phyloP scores from a whole-genome alignment of 2,888 invertebrate species.

The Eurytoma californica region DNA sequence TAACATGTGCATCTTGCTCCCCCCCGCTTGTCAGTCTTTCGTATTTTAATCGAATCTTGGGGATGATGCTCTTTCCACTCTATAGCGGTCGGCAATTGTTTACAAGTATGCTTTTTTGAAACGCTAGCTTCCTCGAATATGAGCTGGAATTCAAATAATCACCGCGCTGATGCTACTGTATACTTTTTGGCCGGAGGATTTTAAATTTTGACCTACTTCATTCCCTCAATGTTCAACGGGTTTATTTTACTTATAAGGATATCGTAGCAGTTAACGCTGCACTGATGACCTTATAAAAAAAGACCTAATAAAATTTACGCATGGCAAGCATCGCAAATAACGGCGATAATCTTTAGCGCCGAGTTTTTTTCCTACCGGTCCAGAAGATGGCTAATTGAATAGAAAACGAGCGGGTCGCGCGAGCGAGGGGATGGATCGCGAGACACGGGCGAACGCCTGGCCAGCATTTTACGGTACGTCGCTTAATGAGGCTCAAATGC shows the following conservation, averaged over 20 bases:
- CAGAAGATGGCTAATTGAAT: slow-evolving; percentile 25
- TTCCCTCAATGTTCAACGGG: no score
- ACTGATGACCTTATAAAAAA: no score
- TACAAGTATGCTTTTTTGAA: slow-evolving; percentile 11
- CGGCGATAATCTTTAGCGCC: no score
- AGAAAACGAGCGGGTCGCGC: slow-evolving; percentile 21
- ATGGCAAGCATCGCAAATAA: background rate
- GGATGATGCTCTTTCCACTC: background rate
- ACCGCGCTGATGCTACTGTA: background rate
- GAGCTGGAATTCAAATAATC: no score
- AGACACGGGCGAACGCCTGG: background rate
- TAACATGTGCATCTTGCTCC: slow-evolving; percentile 49
- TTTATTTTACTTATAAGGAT: no score
- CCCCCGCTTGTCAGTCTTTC: slow-evolving; percentile 36
- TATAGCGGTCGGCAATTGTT: background rate
- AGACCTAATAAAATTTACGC: no score
- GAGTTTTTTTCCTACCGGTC: background rate
- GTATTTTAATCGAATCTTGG: slow-evolving; percentile 55
- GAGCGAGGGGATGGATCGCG: background rate
- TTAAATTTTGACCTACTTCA: background rate
- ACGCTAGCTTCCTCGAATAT: no score
- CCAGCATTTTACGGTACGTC: slow-evolving; percentile 31
- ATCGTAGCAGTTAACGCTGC: no score
- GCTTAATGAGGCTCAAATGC: slow-evolving; percentile 42
- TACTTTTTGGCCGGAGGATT: background rate